Evolutionary conservation across 2,113 vertebrate genomes (phyloP).

Genomic region (Plectropomus leopardus): DNA sequence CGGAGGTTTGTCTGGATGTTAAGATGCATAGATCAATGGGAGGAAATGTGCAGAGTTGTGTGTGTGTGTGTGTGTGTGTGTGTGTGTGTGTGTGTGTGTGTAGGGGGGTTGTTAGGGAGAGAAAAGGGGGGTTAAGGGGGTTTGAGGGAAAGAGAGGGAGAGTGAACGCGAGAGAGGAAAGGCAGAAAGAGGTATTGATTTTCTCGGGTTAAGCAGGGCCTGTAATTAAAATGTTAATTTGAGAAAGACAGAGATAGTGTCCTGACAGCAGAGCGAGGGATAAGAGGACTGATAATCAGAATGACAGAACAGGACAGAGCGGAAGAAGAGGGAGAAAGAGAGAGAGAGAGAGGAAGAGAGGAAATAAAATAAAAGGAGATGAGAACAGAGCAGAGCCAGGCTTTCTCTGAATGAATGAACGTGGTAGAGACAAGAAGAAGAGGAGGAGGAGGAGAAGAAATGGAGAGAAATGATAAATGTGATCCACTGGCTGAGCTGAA

Average conservation of each 20-base stretch:
- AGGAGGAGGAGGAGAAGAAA: not conserved
- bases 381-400: constrained; percentile 3
- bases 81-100: constrained; percentile 11
- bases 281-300: constrained; percentile 92
- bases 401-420: constrained; percentile 10
- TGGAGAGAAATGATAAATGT: constrained; percentile 35
- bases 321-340: constrained; percentile 17
- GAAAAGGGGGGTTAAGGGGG: constrained; percentile 34
- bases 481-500: constrained; percentile 12
- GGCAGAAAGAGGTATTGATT: constrained; percentile 90
- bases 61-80: constrained; percentile 13
- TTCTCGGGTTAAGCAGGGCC: constrained; percentile 95
- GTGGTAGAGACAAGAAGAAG: not conserved
- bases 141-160: constrained; percentile 27
- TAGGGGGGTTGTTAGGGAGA: constrained; percentile 56
- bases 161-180: constrained; percentile 49
- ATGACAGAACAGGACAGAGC: constrained; percentile 84
- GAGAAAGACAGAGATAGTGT: constrained; percentile 98
- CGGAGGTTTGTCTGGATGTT: constrained; percentile 59
- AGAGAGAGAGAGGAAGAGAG: not conserved
- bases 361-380: constrained; percentile 7
- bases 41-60: constrained; percentile 81
- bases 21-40: constrained; percentile 89
- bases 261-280: constrained; percentile 95
- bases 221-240: constrained; percentile 99